These are phyloP conservation scores for Notamacropus eugenii DNA, from an alignment of 2,797 vertebrate genomes.

Conservation along the genomic window DNA sequence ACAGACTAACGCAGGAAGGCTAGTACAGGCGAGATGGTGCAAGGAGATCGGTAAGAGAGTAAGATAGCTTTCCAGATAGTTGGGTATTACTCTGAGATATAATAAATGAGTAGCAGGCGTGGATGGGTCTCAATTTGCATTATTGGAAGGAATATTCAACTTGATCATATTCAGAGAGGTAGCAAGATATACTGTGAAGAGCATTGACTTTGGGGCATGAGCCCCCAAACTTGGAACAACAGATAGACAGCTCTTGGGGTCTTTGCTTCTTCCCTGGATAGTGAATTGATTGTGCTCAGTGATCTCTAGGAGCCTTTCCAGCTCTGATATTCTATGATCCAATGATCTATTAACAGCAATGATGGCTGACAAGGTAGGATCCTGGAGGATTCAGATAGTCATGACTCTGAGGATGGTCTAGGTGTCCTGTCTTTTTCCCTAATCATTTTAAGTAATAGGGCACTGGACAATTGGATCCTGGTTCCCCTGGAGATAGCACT, in stretches of 20 bases:
- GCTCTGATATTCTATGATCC: not conserved
- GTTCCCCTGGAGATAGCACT: not conserved
- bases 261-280: not conserved
- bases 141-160: not conserved
- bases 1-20: conserved; percentile 9
- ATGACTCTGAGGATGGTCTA: not conserved
- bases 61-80: not conserved
- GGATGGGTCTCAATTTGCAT: not conserved
- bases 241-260: not conserved
- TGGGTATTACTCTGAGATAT: not conserved
- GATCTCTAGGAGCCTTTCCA: not conserved
- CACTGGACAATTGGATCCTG: not conserved
- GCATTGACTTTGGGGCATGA: not conserved
- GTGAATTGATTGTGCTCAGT: not conserved
- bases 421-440: not conserved
- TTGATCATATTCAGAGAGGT: not conserved
- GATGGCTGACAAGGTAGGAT: not conserved
- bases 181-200: not conserved
- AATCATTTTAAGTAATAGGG: not conserved
- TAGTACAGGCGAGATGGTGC: not conserved
- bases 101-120: not conserved
- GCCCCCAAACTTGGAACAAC: not conserved
- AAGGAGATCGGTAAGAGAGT: not conserved
- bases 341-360: not conserved
- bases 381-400: not conserved